Percentiles rank a stretch among this genome's conserved stretches.
These are phyloP conservation scores for Scaptomyza graminum DNA, from an alignment of 1,140 invertebrate genomes.

Conservation along the genomic window DNA sequence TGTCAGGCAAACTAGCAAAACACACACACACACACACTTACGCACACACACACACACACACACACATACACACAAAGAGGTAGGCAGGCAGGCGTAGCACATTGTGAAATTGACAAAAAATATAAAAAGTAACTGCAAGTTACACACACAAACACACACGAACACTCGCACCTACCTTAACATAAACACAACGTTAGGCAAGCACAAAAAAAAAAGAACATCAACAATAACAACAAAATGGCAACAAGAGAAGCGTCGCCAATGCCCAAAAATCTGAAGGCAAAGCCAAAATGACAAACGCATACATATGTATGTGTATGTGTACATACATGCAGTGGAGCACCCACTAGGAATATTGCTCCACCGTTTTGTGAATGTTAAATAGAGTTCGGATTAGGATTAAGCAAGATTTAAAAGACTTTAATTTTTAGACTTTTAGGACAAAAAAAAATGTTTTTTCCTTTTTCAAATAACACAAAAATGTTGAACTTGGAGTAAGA, in stretches of 20 bases:
- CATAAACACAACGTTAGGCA: constrained; percentile 8
- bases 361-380: too few relatives aligned
- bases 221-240: constrained; percentile 8
- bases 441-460: too few relatives aligned
- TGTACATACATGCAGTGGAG: too few relatives aligned
- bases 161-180: not conserved
- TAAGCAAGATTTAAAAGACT: too few relatives aligned
- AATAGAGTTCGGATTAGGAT: too few relatives aligned
- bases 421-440: too few relatives aligned
- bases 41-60: not conserved
- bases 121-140: constrained; percentile 23
- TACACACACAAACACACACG: constrained; percentile 9
- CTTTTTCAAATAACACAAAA: too few relatives aligned
- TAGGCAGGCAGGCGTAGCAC: constrained; percentile 1
- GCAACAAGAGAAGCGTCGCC: constrained; percentile 32
- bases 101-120: constrained; percentile 45
- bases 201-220: constrained; percentile 39
- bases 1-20: constrained; percentile 36
- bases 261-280: constrained; percentile 32
- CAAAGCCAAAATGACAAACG: constrained; percentile 28
- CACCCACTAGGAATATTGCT: too few relatives aligned
- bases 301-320: not conserved
- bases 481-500: too few relatives aligned
- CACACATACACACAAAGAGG: not conserved
- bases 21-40: not conserved